Conservation (phyloP, 2,113 vertebrate species). For the Sminthopsis crassicaudata region DNA sequence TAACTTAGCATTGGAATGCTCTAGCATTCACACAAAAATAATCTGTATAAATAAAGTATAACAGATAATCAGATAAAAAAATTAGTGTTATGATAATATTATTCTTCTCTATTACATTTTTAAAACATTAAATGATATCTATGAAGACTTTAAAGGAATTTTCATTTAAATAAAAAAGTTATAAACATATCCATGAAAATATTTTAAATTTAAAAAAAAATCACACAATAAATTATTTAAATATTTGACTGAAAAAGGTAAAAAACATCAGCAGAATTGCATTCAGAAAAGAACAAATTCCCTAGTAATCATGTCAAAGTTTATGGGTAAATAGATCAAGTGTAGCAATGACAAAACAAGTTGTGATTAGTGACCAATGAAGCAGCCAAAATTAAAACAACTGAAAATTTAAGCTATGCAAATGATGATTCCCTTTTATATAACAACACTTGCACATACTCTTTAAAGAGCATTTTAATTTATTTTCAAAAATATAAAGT, state of each 20-base stretch:
- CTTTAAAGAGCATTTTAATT: conserved; percentile 76
- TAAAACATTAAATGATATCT: conserved; percentile 26
- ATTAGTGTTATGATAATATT: background rate
- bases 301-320: conserved; percentile 55
- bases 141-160: conserved; percentile 34
- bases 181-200: conserved; percentile 52
- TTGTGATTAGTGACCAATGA: conserved; percentile 78
- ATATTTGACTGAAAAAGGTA: conserved; percentile 54
- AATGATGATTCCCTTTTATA: conserved; percentile 71
- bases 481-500: conserved; percentile 81
- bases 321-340: conserved; percentile 61
- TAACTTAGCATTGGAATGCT: conserved; percentile 36
- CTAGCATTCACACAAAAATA: background rate
- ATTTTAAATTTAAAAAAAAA: conserved; percentile 60
- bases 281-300: conserved; percentile 50
- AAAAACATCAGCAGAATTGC: conserved; percentile 51
- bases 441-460: conserved; percentile 74
- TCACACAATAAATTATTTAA: conserved; percentile 27
- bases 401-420: conserved; percentile 76
- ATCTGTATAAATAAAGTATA: conserved; percentile 12
- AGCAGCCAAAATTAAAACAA: conserved; percentile 81
- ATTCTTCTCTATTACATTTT: conserved; percentile 34
- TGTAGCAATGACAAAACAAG: conserved; percentile 72
- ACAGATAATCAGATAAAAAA: conserved; percentile 33
- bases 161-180: conserved; percentile 31